A percentile compares a stretch with the other conserved stretches of the same genome.
phyloP scores from a whole-genome alignment of 2,888 invertebrate genomes.

The Agrotis exclamationis region DNA sequence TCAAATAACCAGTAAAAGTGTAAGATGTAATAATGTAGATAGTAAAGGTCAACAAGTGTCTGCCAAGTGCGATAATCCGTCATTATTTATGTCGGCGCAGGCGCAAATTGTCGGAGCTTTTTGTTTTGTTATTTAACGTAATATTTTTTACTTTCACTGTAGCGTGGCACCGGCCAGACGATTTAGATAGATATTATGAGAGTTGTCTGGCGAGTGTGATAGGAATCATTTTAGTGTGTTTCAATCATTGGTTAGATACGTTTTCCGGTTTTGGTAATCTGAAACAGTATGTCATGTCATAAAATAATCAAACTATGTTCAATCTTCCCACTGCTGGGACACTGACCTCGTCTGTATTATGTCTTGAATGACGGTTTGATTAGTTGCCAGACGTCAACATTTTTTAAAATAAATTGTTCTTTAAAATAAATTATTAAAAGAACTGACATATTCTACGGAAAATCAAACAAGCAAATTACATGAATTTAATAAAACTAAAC shows the following conservation, averaged over 20 bases:
- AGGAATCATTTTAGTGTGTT: slow-evolving; percentile 38
- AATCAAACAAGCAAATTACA: too few species aligned
- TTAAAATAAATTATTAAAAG: too few species aligned
- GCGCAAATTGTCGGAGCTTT: slow-evolving; percentile 32
- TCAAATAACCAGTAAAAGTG: slow-evolving; percentile 25
- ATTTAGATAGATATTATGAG: slow-evolving; percentile 14
- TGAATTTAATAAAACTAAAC: too few species aligned
- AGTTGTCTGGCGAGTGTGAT: slow-evolving; percentile 33
- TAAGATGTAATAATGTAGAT: not conserved
- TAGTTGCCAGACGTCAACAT: too few species aligned
- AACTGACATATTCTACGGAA: too few species aligned
- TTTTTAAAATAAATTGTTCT: too few species aligned
- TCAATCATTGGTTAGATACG: not conserved
- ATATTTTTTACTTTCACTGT: slow-evolving; percentile 67
- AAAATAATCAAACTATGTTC: too few species aligned
- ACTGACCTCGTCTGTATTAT: too few species aligned
- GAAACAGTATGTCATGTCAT: too few species aligned
- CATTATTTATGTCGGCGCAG: slow-evolving; percentile 38
- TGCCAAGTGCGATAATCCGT: slow-evolving; percentile 29
- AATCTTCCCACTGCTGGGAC: too few species aligned
- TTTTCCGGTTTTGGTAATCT: not conserved
- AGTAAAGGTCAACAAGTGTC: slow-evolving; percentile 46
- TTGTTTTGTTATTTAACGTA: slow-evolving; percentile 46
- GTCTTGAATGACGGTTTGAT: too few species aligned
- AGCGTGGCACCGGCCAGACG: slow-evolving; percentile 8